These are phyloP conservation scores for Leptinotarsa lineolata DNA, from an alignment of 1,140 invertebrate genomes.

Conservation along the genomic window DNA sequence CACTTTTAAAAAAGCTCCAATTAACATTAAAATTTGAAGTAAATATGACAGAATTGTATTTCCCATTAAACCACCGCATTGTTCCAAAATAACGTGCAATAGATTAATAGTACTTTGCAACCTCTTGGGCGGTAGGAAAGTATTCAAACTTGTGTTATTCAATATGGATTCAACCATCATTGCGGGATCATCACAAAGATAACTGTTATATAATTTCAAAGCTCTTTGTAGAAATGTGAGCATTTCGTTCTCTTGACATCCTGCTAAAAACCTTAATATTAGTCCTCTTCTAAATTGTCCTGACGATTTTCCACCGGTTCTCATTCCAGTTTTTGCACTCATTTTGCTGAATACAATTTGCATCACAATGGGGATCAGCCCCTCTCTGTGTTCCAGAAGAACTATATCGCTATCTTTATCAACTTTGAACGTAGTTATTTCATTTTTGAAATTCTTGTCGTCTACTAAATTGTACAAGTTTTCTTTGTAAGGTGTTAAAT, in stretches of 20 bases:
- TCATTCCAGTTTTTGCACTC: slow-evolving; percentile 71
- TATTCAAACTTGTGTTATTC: slow-evolving; percentile 62
- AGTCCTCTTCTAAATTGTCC: slow-evolving; percentile 72
- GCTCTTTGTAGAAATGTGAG: slow-evolving; percentile 81
- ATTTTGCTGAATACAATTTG: slow-evolving; percentile 91
- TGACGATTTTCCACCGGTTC: slow-evolving; percentile 72
- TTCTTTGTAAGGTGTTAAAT: slow-evolving; percentile 75
- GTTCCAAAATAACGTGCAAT: slow-evolving; percentile 78
- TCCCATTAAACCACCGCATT: slow-evolving; percentile 79
- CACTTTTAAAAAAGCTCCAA: slow-evolving; percentile 65
- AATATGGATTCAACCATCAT: slow-evolving; percentile 58
- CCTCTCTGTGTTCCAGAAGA: slow-evolving; percentile 71
- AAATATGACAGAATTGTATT: slow-evolving; percentile 69
- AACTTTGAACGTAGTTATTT: slow-evolving; percentile 78
- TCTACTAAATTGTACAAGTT: slow-evolving; percentile 79
- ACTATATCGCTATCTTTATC: slow-evolving; percentile 70
- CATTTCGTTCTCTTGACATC: slow-evolving; percentile 78
- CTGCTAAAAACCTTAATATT: slow-evolving; percentile 83
- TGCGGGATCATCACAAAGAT: slow-evolving; percentile 61
- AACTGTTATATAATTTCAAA: slow-evolving; percentile 73
- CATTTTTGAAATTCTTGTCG: slow-evolving; percentile 85
- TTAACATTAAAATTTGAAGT: slow-evolving; percentile 64
- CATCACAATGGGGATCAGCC: slow-evolving; percentile 80
- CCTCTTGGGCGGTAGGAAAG: slow-evolving; percentile 71
- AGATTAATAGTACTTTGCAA: slow-evolving; percentile 77